Evolutionary conservation across 1,140 invertebrate species (phyloP), one percentile per base, ranked within the genome.

Genomic region (Cephus cinctus): DNA sequence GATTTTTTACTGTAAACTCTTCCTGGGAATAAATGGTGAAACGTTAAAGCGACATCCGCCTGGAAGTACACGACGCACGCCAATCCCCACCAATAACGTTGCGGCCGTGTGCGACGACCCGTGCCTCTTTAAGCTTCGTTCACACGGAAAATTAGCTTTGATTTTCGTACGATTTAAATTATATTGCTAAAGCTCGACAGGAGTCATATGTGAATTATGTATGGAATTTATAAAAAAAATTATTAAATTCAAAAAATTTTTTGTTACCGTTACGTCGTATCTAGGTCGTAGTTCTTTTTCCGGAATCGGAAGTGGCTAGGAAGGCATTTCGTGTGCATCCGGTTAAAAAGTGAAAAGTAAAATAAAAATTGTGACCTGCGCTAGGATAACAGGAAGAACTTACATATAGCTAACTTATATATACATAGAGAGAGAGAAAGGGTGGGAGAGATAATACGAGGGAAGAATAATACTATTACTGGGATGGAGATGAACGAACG

Each of bases 11-110:
- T n/a, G n/a, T n/a, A n/a, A n/a, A n/a, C n/a, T n/a, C n/a, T n/a
- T n/a, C n/a, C n/a, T n/a, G n/a, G n/a, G n/a, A n/a, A n/a, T n/a
- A n/a, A n/a, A n/a, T n/a, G n/a, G n/a, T n/a, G n/a, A n/a, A n/a
- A n/a, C n/a, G n/a, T n/a, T 16, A 15, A 5, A 11, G 12, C 22
- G 31, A 44, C 11, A 32, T 16, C 15, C 14, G 16, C 14, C 5
- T 25, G 14, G 42, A 21, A 44, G 42, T 20, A 18, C 32, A n/a
- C 34, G 59, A 59, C 61, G 50, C 54, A 50, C 59, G 59, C 52
- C 56, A 41, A 50, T 56, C 54, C 59, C 52, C 47, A 38, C 48
- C 45, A 32, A 11, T 8, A 8, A 12, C 9, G 43, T 9, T 14
- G 38, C 27, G 41, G 45, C 25, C 50, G 48, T 52, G 23, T 34